Conservation (phyloP, 2,888 invertebrate genomes). For the Petrolisthes cinctipes region DNA sequence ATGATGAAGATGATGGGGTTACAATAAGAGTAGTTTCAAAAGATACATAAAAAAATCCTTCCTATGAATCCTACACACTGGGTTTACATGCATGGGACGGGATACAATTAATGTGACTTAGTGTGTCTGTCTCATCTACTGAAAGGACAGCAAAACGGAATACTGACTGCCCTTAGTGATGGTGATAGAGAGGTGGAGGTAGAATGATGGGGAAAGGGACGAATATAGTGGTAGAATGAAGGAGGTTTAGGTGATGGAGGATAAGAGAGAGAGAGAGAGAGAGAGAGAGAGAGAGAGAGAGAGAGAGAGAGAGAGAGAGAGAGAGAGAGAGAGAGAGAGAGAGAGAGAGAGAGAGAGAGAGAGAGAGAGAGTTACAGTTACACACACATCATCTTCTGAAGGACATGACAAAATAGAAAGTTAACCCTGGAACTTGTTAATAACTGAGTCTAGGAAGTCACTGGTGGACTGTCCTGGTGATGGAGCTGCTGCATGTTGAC, state of each 20-base stretch:
- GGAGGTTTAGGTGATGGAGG: not conserved
- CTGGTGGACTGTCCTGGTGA: not conserved
- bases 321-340: not conserved
- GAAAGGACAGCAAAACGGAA: no score
- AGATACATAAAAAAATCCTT: not conserved
- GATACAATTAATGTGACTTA: no score
- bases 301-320: slow-evolving; percentile 8
- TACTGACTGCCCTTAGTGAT: not conserved
- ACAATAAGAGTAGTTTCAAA: not conserved
- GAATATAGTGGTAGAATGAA: slow-evolving; percentile 2
- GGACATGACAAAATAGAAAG: not conserved
- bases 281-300: slow-evolving; percentile 1
- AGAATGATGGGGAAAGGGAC: slow-evolving; percentile 17
- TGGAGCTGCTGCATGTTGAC: no score
- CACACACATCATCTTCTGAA: not conserved
- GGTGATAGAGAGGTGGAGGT: slow-evolving; percentile 28
- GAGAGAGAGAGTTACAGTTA: not conserved
- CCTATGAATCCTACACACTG: no score
- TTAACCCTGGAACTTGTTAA: slow-evolving; percentile 3
- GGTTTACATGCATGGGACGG: no score
- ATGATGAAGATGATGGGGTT: not conserved
- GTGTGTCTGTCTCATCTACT: no score
- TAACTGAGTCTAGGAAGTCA: slow-evolving; percentile 23
- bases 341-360: not conserved
- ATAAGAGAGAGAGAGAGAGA: not conserved